Conservation (phyloP, 1,140 invertebrate genomes). For the Zophobas morio region DNA sequence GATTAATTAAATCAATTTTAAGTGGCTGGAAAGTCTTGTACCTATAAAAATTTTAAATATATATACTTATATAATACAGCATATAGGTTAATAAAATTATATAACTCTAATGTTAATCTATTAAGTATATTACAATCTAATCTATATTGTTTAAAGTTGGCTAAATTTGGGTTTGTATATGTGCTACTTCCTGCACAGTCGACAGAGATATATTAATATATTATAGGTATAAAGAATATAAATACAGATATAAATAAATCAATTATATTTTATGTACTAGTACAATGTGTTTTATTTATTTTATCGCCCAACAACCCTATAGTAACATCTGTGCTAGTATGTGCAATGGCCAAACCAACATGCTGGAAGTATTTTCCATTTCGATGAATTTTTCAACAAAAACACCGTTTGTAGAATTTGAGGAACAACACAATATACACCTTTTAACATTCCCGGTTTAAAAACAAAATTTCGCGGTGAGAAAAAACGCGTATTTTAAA, state of each 20-base stretch:
- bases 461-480: no score
- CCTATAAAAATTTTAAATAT: conserved; percentile 57
- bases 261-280: conserved; percentile 64
- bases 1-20: conserved; percentile 61
- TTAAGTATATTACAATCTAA: conserved; percentile 58
- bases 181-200: conserved; percentile 52
- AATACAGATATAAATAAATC: conserved; percentile 61
- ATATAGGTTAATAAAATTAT: conserved; percentile 54
- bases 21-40: conserved; percentile 58
- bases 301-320: background rate
- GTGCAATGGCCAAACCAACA: no score
- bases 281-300: conserved; percentile 54
- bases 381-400: no score
- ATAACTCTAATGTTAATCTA: conserved; percentile 60
- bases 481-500: no score
- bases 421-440: no score
- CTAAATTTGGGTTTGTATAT: conserved; percentile 60
- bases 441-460: no score
- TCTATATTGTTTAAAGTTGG: conserved; percentile 60
- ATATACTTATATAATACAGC: conserved; percentile 44
- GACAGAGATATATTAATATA: conserved; percentile 60
- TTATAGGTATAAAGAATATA: conserved; percentile 60
- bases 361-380: no score
- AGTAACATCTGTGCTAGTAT: no score
- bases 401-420: no score